A percentile compares a stretch with the other conserved stretches of the same genome.
phyloP scores from a whole-genome alignment of 2,888 invertebrate genomes.

The Melanotus villosus region DNA sequence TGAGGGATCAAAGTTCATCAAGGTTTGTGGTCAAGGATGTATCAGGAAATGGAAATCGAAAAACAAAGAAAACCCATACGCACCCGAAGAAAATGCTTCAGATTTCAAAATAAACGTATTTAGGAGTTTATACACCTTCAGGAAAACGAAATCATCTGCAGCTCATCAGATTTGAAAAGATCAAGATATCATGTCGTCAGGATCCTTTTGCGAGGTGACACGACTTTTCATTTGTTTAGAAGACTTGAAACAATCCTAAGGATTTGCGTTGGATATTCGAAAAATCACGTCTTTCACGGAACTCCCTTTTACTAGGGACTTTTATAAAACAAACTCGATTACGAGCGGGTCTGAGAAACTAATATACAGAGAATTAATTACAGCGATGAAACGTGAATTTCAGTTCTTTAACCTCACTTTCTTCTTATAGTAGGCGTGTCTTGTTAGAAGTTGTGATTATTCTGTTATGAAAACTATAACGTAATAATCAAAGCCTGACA shows the following conservation, averaged over 20 bases:
- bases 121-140: slow-evolving; percentile 27
- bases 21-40: slow-evolving; percentile 4
- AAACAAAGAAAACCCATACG: too few relatives aligned
- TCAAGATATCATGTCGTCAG: slow-evolving; percentile 44
- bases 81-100: too few relatives aligned
- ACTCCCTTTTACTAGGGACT: slow-evolving; percentile 15
- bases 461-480: slow-evolving; percentile 50
- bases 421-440: slow-evolving; percentile 45
- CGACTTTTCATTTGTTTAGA: slow-evolving; percentile 40
- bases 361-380: slow-evolving; percentile 1
- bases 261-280: slow-evolving; percentile 41
- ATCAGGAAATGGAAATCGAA: slow-evolving; percentile 17
- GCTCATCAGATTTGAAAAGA: slow-evolving; percentile 50
- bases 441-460: slow-evolving; percentile 49
- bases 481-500: slow-evolving; percentile 52
- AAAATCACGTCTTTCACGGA: slow-evolving; percentile 20
- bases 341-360: neutral
- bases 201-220: slow-evolving; percentile 41
- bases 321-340: neutral
- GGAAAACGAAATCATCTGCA: slow-evolving; percentile 40
- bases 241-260: slow-evolving; percentile 38
- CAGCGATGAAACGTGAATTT: slow-evolving; percentile 11
- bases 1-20: slow-evolving; percentile 38
- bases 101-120: slow-evolving; percentile 21
- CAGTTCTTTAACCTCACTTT: slow-evolving; percentile 50